Conservation (phyloP, 2,113 vertebrate genomes). For the Brachyhypopomus gauderio region DNA sequence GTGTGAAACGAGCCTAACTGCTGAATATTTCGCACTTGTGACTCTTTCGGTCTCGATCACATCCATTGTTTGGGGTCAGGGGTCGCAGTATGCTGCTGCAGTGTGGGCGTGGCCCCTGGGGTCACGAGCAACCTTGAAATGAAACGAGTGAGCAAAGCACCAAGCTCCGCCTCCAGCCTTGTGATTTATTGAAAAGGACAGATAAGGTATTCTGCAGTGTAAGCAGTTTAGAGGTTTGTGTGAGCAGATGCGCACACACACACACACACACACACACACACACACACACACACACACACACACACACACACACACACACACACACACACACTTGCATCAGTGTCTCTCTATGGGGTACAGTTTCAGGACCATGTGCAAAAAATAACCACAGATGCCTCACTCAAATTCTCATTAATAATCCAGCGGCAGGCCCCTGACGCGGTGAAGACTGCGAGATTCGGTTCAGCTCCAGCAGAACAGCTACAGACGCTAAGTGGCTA, state of each 20-base stretch:
- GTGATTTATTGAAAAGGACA: constrained; percentile 31
- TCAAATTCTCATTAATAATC: constrained; percentile 45
- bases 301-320: constrained; percentile 33
- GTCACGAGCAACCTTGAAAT: constrained; percentile 16
- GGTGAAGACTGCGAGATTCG: background rate
- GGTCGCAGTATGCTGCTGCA: too few species aligned
- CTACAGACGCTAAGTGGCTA: background rate
- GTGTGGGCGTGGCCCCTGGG: too few species aligned
- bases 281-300: background rate
- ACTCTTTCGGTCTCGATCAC: background rate
- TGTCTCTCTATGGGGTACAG: constrained; percentile 17
- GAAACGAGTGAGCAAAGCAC: constrained; percentile 4
- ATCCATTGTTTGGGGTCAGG: too few species aligned
- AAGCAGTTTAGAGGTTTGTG: constrained; percentile 31
- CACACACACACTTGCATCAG: constrained; percentile 14
- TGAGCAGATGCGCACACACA: background rate
- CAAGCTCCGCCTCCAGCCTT: background rate
- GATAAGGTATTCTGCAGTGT: constrained; percentile 27
- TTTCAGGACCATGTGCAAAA: constrained; percentile 32
- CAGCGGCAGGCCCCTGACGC: background rate
- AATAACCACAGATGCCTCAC: constrained; percentile 32
- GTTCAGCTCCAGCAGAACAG: background rate
- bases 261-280: constrained; percentile 19
- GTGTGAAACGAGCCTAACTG: background rate
- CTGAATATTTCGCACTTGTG: background rate